Conservation (phyloP, 2,888 invertebrate species). For the Hirudinaria manillensis region DNA sequence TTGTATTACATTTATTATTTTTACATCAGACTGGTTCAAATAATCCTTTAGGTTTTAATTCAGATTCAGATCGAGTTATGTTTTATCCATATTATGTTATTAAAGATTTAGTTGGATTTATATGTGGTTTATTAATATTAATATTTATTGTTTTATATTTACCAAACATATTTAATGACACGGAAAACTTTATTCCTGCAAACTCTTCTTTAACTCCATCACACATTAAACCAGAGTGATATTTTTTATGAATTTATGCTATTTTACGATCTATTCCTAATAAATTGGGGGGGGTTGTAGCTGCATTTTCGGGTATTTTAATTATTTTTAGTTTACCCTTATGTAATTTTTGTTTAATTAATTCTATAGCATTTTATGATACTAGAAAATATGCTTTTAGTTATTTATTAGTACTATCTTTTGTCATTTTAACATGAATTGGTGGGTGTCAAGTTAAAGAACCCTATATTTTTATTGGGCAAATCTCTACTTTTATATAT, state of each 20-base stretch:
- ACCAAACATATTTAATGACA: constrained; percentile 65
- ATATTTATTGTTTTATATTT: constrained; percentile 59
- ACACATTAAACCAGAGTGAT: constrained; percentile 79
- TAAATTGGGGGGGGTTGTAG: constrained; percentile 71
- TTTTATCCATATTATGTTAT: constrained; percentile 65
- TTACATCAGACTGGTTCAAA: constrained; percentile 66
- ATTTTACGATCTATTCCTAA: constrained; percentile 74
- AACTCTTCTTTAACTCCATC: constrained; percentile 66
- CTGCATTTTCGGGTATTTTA: constrained; percentile 64
- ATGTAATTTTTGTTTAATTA: constrained; percentile 59
- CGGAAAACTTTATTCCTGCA: constrained; percentile 70
- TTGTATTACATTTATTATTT: constrained; percentile 64
- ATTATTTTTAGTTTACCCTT: constrained; percentile 63
- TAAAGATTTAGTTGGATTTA: constrained; percentile 60
- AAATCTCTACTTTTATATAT: constrained; percentile 35
- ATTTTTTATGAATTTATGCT: constrained; percentile 75
- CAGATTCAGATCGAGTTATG: constrained; percentile 65
- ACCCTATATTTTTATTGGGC: constrained; percentile 57
- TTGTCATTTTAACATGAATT: constrained; percentile 67
- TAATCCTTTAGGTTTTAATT: constrained; percentile 65
- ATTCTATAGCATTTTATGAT: constrained; percentile 58
- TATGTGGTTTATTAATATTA: constrained; percentile 53
- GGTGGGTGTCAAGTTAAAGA: constrained; percentile 66
- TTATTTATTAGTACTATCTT: constrained; percentile 58
- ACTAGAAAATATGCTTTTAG: constrained; percentile 56